These are phyloP conservation scores for Microcebus murinus DNA, from an alignment of 2,113 vertebrate genomes.

Conservation along the genomic window DNA sequence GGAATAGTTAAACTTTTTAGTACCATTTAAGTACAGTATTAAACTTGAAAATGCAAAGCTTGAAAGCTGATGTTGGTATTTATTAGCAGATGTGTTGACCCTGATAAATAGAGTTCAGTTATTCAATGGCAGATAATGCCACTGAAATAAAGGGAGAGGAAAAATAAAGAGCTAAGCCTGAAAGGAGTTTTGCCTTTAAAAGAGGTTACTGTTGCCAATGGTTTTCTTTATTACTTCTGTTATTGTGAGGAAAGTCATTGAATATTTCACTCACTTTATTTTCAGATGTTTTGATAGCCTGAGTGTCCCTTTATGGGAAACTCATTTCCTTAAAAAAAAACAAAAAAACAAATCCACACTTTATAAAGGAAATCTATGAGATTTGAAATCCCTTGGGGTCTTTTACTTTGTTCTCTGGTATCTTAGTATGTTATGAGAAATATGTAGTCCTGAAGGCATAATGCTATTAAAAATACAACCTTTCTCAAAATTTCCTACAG, in stretches of 20 bases:
- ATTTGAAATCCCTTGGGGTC: conserved; percentile 4
- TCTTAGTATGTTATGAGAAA: conserved; percentile 11
- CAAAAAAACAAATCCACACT: not conserved
- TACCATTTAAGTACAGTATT: conserved; percentile 25
- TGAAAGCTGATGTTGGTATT: conserved; percentile 34
- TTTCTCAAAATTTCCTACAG: conserved; percentile 50
- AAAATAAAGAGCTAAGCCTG: conserved; percentile 17
- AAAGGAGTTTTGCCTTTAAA: conserved; percentile 69
- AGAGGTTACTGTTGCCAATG: conserved; percentile 25
- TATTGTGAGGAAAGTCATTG: conserved; percentile 67
- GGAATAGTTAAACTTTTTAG: not conserved
- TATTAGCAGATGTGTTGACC: conserved; percentile 70
- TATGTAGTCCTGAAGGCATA: conserved; percentile 53
- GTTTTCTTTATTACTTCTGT: conserved; percentile 74
- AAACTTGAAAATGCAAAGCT: conserved; percentile 36
- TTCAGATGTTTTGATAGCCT: conserved; percentile 72
- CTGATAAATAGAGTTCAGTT: conserved; percentile 75
- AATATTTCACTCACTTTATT: conserved; percentile 76
- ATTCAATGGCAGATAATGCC: conserved; percentile 58
- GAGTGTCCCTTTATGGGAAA: conserved; percentile 59
- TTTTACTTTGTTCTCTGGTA: conserved; percentile 16
- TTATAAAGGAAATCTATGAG: conserved; percentile 62
- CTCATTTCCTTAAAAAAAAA: conserved; percentile 64
- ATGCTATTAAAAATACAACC: conserved; percentile 53
- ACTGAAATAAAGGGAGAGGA: conserved; percentile 1